These are phyloP conservation scores for Chloroceryle aenea DNA, from an alignment of 2,113 vertebrate genomes.

Conservation along the genomic window DNA sequence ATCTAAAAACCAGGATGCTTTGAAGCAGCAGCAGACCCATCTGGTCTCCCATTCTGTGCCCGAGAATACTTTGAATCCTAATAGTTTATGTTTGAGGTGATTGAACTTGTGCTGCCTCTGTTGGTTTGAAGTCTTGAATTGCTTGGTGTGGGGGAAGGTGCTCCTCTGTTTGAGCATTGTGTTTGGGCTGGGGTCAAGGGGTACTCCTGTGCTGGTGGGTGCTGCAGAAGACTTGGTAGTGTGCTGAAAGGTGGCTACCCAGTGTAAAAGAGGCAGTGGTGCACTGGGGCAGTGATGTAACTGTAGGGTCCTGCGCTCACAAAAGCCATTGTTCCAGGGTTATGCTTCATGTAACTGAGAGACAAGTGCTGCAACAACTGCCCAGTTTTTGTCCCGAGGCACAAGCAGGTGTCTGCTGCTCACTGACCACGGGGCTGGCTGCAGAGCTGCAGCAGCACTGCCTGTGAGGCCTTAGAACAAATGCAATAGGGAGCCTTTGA, in stretches of 20 bases:
- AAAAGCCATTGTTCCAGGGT: background rate
- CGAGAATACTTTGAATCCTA: background rate
- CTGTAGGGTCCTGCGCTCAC: background rate
- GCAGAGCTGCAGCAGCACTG: background rate
- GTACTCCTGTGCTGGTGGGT: background rate
- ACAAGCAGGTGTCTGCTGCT: background rate
- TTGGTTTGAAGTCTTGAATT: background rate
- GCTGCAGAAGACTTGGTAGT: background rate
- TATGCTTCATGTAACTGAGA: too few species aligned
- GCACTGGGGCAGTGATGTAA: background rate
- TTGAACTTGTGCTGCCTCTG: background rate
- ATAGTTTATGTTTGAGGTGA: background rate
- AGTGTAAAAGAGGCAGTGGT: too few species aligned
- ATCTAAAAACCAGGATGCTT: background rate
- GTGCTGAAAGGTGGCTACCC: background rate
- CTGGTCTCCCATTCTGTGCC: background rate
- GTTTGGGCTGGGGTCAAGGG: background rate
- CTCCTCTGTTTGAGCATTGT: background rate
- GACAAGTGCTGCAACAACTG: background rate
- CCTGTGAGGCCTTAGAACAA: background rate
- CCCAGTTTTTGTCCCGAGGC: background rate
- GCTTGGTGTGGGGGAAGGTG: background rate
- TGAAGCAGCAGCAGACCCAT: background rate
- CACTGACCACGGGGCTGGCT: background rate
- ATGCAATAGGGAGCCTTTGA: conserved; percentile 14